Base-by-base conservation (phyloP, 2,888 invertebrate species). In the Eilema griseolum region DNA sequence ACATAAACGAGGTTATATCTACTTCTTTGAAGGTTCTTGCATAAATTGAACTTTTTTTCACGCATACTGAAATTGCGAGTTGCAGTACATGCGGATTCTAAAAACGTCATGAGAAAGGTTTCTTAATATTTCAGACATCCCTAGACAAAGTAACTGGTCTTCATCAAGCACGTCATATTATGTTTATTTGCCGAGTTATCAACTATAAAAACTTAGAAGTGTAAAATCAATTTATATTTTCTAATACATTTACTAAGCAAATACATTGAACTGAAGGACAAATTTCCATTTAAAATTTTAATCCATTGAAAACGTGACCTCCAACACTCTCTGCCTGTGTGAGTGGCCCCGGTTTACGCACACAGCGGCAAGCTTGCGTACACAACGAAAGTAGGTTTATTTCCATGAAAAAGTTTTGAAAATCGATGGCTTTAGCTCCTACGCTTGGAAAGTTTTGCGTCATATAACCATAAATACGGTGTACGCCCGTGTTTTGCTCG, bases 371-470 rank as follows among this genome's bases (percentile, higher is more conserved):
- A 57, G 69, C 62, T 82, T 82, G 83, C 89, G 87, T 92, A 92
- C 92, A 94, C 93, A 92, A 91, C 90, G 91, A 93, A 94, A 95
- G 95, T 95, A 93, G 95, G 95, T 95, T 95, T 95, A 94, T 95
- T 94, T 95, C 95, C 95, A 95, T 94, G 95, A 95, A 95, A 95
- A 95, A 95, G 94, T 95, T 95, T 95, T 93, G 95, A 95, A 95
- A 95, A 95, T 95, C 95, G 95, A 95, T 95, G 94, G 94, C 93
- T 94, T 93, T 88, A 93, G 94, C 95, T 94, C 93, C 93, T 92
- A 93, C 93, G 93, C 93, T 92, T 88, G 88, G 87, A 93, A 95
- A 95, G 90, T 95, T 95, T 94, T 92, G 90, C 93, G 89, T 89
- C 94, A 91, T 93, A 94, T 92, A 94, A 89, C 94, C 94, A 95